Evolutionary conservation across 2,113 vertebrate genomes (phyloP).

Genomic region (Myotis lucifugus): DNA sequence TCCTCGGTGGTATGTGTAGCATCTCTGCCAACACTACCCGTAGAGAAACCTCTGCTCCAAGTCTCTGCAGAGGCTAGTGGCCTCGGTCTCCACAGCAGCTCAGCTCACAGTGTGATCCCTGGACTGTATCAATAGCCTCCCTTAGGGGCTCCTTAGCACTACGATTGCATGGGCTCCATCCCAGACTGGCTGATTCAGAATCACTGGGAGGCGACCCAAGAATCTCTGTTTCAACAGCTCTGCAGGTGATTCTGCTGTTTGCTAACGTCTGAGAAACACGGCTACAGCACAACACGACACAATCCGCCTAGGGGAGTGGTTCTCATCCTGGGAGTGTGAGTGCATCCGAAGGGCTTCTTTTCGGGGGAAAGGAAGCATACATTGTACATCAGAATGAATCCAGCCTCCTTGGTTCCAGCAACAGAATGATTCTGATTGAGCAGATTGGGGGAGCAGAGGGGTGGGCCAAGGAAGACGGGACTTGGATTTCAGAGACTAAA

Average conservation of each 20-base stretch:
- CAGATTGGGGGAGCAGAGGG: not conserved
- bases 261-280: not conserved
- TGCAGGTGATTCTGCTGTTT: not conserved
- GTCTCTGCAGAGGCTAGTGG: not conserved
- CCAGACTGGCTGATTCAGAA: not conserved
- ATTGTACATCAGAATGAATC: not conserved
- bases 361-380: accelerated
- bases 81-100: not conserved
- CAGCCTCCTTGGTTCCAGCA: not conserved
- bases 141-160: not conserved
- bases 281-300: too few species aligned
- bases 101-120: not conserved
- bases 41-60: not conserved
- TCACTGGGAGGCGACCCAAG: not conserved
- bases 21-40: not conserved
- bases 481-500: not conserved
- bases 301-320: not conserved
- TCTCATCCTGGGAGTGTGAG: not conserved
- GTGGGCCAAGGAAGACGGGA: not conserved
- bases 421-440: not conserved
- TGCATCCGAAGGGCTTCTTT: not conserved
- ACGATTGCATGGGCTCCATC: not conserved
- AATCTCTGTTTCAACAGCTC: not conserved
- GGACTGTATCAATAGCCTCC: not conserved
- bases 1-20: not conserved